Evolutionary conservation across 1,140 invertebrate genomes (phyloP).

Genomic region (Heliconius hewitsoni): DNA sequence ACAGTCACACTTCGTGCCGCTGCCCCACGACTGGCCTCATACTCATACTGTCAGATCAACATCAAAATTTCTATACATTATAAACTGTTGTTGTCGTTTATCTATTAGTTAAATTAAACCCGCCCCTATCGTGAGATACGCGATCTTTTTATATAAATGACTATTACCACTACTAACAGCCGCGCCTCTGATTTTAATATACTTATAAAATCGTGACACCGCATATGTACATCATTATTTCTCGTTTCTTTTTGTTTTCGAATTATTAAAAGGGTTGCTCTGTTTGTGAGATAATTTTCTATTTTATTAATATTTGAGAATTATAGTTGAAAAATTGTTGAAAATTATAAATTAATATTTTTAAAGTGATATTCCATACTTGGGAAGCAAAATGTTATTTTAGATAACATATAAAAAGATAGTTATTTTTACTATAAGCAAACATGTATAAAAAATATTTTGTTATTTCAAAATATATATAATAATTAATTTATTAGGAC

Average conservation of each 20-base stretch:
- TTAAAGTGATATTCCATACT: too few species aligned
- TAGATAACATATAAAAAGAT: too few species aligned
- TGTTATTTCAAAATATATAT: too few species aligned
- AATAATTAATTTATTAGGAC: too few species aligned
- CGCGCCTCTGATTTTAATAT: constrained; percentile 10
- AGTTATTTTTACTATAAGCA: too few species aligned
- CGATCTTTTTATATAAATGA: constrained; percentile 7
- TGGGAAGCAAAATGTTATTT: too few species aligned
- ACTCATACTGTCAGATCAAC: neutral
- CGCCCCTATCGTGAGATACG: constrained; percentile 13
- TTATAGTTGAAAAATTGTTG: too few species aligned
- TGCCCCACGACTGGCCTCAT: too few species aligned
- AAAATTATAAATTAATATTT: too few species aligned
- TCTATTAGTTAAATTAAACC: constrained; percentile 6
- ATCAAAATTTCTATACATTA: neutral
- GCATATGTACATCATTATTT: constrained; percentile 3
- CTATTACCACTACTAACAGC: neutral
- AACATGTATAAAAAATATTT: too few species aligned
- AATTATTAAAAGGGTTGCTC: constrained; percentile 7
- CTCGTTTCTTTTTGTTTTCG: constrained; percentile 1
- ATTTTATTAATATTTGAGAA: too few species aligned
- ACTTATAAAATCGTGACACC: constrained; percentile 1
- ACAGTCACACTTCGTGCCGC: too few species aligned
- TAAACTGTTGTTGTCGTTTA: neutral
- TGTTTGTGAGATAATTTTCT: neutral